Percentiles rank a stretch among this genome's conserved stretches.
Evolutionary conservation across 53 echinoderm and acorn worm genomes (phyloP).

Genomic region (Patiria pectinifera): DNA sequence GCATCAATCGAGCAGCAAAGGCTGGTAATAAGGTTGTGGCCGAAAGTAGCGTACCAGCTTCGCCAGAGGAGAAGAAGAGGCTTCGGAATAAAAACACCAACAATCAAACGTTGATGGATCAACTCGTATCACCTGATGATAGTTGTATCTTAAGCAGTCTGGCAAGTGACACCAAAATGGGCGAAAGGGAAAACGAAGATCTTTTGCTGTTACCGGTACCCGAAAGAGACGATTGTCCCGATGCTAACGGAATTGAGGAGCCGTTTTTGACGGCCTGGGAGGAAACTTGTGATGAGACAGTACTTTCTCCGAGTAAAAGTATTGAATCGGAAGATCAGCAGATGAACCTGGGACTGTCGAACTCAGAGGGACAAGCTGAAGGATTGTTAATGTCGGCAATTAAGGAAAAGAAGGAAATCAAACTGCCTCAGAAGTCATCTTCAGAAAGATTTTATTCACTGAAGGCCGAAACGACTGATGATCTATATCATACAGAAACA

Average conservation of each 20-base stretch:
- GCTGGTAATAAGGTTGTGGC: background rate
- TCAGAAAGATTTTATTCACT: background rate
- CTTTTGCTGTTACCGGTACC: background rate
- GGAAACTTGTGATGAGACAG: background rate
- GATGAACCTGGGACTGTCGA: background rate
- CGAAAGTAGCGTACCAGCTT: background rate
- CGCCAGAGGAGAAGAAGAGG: background rate
- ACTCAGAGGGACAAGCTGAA: background rate
- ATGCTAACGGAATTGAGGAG: background rate
- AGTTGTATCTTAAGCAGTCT: slow-evolving; percentile 41
- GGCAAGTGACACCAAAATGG: background rate
- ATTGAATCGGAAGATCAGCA: background rate
- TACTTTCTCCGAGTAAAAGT: background rate
- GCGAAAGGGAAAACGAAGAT: background rate
- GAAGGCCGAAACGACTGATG: too few species aligned
- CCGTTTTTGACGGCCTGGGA: background rate
- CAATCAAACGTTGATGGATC: slow-evolving; percentile 10
- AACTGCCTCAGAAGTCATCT: background rate
- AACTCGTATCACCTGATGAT: slow-evolving; percentile 22
- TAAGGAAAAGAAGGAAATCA: background rate
- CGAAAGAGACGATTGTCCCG: slow-evolving; percentile 9
- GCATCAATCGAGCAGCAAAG: background rate
- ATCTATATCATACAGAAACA: background rate
- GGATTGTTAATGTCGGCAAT: background rate
- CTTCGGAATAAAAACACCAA: slow-evolving; percentile 44